These are phyloP conservation scores for Saxidomus purpurata DNA, from an alignment of 1,140 invertebrate genomes.

Conservation along the genomic window DNA sequence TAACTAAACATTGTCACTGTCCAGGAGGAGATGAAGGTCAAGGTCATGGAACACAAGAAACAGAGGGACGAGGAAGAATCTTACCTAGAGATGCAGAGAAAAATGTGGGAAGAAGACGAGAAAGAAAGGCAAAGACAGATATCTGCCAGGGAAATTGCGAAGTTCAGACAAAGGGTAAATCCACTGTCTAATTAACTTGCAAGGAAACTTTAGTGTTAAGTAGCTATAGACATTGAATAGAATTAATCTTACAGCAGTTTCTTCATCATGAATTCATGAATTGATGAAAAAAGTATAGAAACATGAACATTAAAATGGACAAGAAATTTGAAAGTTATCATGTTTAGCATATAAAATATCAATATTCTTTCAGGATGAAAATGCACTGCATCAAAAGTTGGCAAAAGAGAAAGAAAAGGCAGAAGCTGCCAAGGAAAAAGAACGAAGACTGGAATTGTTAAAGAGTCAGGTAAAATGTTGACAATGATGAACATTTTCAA, in stretches of 20 bases:
- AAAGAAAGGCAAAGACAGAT: conserved; percentile 74
- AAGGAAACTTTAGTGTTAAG: no score
- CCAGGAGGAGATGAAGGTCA: conserved; percentile 74
- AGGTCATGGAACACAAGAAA: conserved; percentile 78
- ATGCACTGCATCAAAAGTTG: conserved; percentile 77
- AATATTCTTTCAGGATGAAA: conserved; percentile 77
- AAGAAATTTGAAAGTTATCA: no score
- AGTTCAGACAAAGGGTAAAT: conserved; percentile 79
- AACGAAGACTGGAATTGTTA: conserved; percentile 78
- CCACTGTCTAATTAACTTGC: no score
- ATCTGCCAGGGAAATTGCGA: conserved; percentile 77
- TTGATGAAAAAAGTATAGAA: no score
- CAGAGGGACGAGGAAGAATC: conserved; percentile 80
- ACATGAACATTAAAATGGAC: no score
- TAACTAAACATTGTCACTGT: not conserved
- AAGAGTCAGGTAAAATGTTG: conserved; percentile 78
- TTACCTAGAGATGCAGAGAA: conserved; percentile 73
- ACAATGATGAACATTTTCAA: no score
- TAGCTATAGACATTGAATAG: no score
- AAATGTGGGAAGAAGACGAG: conserved; percentile 74
- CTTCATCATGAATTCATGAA: no score
- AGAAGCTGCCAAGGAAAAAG: conserved; percentile 76
- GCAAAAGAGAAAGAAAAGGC: conserved; percentile 79
- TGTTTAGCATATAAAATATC: no score
- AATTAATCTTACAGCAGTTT: no score